phyloP scores from a whole-genome alignment of 2,113 vertebrate genomes.

The Corythoichthys haematopterus region DNA sequence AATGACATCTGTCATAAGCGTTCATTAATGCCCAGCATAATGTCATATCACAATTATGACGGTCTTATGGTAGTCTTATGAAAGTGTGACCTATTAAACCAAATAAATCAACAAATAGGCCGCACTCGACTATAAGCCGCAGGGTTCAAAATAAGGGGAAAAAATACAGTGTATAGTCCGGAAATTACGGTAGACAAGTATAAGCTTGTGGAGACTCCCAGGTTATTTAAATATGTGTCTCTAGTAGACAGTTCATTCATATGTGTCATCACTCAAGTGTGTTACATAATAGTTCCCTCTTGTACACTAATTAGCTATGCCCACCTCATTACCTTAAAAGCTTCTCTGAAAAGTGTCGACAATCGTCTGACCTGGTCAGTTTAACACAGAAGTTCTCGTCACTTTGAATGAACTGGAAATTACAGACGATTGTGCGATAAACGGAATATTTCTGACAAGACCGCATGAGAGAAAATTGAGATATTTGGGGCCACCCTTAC shows the following conservation, averaged over 20 bases:
- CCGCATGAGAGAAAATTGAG: neutral
- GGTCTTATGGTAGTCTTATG: too few relatives aligned
- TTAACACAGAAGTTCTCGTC: neutral
- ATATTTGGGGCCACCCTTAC: neutral
- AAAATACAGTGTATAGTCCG: too few relatives aligned
- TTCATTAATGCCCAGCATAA: too few relatives aligned
- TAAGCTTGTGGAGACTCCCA: slow-evolving; percentile 28
- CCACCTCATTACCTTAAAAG: slow-evolving; percentile 42
- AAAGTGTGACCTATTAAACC: too few relatives aligned
- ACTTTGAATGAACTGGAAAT: neutral
- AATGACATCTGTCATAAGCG: too few relatives aligned
- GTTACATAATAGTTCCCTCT: slow-evolving; percentile 11
- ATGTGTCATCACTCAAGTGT: neutral
- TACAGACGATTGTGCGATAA: neutral
- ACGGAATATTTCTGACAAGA: neutral
- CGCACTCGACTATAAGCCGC: too few relatives aligned
- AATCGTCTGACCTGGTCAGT: slow-evolving; percentile 45
- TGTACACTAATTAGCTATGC: slow-evolving; percentile 13
- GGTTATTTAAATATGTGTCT: slow-evolving; percentile 34
- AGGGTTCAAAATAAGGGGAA: too few relatives aligned
- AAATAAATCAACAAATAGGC: too few relatives aligned
- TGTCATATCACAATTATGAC: too few relatives aligned
- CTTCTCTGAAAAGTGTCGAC: slow-evolving; percentile 20
- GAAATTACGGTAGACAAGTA: slow-evolving; percentile 18
- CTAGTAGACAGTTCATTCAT: too few relatives aligned